Evolutionary conservation across 2,797 vertebrate species (phyloP).

Genomic region (Distichodus sexfasciatus): DNA sequence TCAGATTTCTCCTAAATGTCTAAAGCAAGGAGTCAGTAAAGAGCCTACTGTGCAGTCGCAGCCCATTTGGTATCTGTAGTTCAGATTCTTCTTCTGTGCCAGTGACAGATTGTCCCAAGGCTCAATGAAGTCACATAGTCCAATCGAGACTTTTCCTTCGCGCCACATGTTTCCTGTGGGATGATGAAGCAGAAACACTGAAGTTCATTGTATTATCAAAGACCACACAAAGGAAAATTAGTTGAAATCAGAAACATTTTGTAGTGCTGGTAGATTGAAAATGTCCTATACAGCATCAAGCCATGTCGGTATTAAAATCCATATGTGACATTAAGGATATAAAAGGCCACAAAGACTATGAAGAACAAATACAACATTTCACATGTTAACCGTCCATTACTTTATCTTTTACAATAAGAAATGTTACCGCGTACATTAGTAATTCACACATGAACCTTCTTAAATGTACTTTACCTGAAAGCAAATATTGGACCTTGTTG

Average conservation of each 20-base stretch:
- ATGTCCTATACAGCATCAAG: too few species aligned
- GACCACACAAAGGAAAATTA: too few species aligned
- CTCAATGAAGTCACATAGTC: slow-evolving; percentile 85
- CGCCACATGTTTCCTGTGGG: slow-evolving; percentile 80
- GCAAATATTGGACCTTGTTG: slow-evolving; percentile 88
- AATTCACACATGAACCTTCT: too few species aligned
- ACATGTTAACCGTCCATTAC: too few species aligned
- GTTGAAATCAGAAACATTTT: too few species aligned
- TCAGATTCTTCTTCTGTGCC: slow-evolving; percentile 88
- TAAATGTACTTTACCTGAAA: slow-evolving; percentile 81
- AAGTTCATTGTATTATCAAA: not conserved
- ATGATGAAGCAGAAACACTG: not conserved
- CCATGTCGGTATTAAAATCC: too few species aligned
- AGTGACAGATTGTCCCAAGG: slow-evolving; percentile 87
- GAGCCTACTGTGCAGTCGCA: slow-evolving; percentile 90
- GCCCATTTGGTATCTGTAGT: slow-evolving; percentile 90
- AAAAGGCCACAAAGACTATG: not conserved
- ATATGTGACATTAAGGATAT: too few species aligned
- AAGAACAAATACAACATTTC: too few species aligned
- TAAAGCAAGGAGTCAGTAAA: not conserved
- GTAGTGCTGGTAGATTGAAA: too few species aligned
- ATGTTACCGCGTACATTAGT: too few species aligned
- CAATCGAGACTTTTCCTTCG: slow-evolving; percentile 84
- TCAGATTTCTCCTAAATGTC: too few species aligned
- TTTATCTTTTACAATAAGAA: too few species aligned